Evolutionary conservation across 1,140 invertebrate genomes (phyloP), one percentile per base, ranked within the genome.

Genomic region (Megalopta genalis): DNA sequence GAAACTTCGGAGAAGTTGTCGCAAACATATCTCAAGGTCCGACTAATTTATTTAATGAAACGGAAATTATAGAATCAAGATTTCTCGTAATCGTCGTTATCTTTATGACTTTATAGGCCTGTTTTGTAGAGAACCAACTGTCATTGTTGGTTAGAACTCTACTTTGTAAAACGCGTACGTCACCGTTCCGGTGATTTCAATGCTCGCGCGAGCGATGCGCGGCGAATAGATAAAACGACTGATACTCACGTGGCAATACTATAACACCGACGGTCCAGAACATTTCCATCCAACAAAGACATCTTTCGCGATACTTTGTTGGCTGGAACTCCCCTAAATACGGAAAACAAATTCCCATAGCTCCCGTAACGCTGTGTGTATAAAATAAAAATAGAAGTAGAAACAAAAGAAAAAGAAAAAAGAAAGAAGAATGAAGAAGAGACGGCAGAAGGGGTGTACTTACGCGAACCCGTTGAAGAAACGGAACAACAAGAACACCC

Each of bases 391-490:
- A 80, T 76, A 42, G 16, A 59, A 70, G 54, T 52, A 67, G 46
- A 68, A 65, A 39, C 63, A 64, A 49, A 68, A 73, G 32, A 14
- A 25, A 72, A 54, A 69, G 3, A 37, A 69, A 57, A 54, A 3
- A 27, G 64, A 21, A 27, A 27, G 64, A 49, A 60, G 39, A 4
- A 49, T 37, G 49, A 27, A 23, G 39, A 49, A 52, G 39, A 0
- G 8, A 12, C 12, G 5, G 14, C 23, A 3, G 18, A 14, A 4
- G n/a, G 7, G 16, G 21, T 14, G 12, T 27, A 95, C 96, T 96
- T 93, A 98, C 97, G 96, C 96, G 87, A 97, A 96, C 85, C 97
- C 97, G 91, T 97, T 97, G 88, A 97, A 93, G 85, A 97, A 97
- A 89, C 97, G 93, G 73, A 97, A 95, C 10, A 95, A 90, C 89